phyloP scores from a whole-genome alignment of 1,140 invertebrate genomes.

The Drosophila kepulauana region DNA sequence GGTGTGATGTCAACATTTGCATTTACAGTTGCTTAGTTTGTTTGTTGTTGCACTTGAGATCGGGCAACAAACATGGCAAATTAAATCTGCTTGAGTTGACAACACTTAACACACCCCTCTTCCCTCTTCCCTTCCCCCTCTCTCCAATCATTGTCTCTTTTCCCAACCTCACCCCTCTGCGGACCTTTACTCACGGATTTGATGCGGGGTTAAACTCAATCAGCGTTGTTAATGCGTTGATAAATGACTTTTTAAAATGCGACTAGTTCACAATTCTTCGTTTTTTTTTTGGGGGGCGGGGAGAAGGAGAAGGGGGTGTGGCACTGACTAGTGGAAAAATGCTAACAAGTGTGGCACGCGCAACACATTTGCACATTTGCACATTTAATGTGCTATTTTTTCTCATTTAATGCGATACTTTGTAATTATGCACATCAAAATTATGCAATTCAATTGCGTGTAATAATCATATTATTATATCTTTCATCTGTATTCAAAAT shows the following conservation, averaged over 20 bases:
- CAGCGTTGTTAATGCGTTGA: slow-evolving; percentile 78
- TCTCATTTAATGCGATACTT: background rate
- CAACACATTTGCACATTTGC: slow-evolving; percentile 9
- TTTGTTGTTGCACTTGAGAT: slow-evolving; percentile 73
- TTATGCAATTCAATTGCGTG: background rate
- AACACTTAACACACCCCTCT: slow-evolving; percentile 69
- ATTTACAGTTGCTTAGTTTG: slow-evolving; percentile 76
- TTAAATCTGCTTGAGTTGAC: slow-evolving; percentile 83
- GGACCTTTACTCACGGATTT: background rate
- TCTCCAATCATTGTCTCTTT: background rate
- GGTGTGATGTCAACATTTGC: slow-evolving; percentile 81
- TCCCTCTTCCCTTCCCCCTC: background rate
- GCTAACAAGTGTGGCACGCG: slow-evolving; percentile 54
- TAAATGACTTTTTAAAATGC: slow-evolving; percentile 78
- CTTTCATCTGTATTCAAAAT: no score
- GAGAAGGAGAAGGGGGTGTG: background rate
- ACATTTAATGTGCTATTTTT: background rate
- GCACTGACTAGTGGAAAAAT: slow-evolving; percentile 30
- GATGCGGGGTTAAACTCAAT: slow-evolving; percentile 56
- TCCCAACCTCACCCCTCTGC: no score
- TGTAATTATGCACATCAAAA: background rate
- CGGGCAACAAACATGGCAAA: slow-evolving; percentile 74
- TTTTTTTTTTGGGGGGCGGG: background rate
- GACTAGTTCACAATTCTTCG: slow-evolving; percentile 44
- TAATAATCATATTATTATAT: no score